These are phyloP conservation scores for Bucco capensis DNA, from an alignment of 2,113 vertebrate genomes.

Conservation along the genomic window DNA sequence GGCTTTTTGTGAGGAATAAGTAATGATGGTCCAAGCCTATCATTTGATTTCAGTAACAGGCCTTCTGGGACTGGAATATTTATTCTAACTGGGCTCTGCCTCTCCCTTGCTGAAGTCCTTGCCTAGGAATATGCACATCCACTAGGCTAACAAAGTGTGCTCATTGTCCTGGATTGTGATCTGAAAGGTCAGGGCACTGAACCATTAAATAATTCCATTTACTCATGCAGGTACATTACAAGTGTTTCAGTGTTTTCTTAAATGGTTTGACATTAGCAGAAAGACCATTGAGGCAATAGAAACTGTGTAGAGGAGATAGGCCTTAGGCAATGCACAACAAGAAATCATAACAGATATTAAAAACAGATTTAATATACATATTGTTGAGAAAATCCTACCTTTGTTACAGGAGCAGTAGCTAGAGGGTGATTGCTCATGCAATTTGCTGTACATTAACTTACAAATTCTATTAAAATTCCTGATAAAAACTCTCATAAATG, in stretches of 20 bases:
- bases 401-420: not conserved
- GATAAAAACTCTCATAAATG: not conserved
- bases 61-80: constrained; percentile 15
- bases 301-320: not conserved
- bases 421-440: not conserved
- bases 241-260: constrained; percentile 20
- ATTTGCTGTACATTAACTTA: not conserved
- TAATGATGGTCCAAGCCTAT: not conserved
- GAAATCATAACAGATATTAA: not conserved
- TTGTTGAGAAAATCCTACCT: not conserved
- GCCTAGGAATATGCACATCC: not conserved
- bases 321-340: not conserved
- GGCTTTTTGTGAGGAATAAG: not conserved
- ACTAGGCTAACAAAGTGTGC: not conserved
- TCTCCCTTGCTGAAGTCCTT: constrained; percentile 1
- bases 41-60: constrained; percentile 33
- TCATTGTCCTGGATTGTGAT: constrained; percentile 8
- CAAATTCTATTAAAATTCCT: not conserved
- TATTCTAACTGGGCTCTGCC: constrained; percentile 26
- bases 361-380: not conserved
- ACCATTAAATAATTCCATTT: constrained; percentile 37
- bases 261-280: constrained; percentile 14
- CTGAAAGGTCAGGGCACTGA: constrained; percentile 35
- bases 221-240: constrained; percentile 32
- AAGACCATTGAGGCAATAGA: not conserved